Evolutionary conservation across 2,888 invertebrate genomes (phyloP).

Genomic region (Aquatica leii): DNA sequence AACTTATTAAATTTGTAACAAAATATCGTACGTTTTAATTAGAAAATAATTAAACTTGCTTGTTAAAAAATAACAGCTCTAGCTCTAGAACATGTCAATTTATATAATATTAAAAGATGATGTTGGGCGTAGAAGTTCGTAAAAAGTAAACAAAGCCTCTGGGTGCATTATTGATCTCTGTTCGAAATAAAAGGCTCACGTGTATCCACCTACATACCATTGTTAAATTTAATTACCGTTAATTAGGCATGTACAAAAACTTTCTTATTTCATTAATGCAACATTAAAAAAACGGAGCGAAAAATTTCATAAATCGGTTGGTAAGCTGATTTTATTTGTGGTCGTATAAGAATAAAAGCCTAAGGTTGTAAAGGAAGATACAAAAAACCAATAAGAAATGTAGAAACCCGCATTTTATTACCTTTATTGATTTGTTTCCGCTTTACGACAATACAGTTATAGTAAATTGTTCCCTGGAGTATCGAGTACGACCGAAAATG

Average conservation of each 20-base stretch:
- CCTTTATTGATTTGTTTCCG: slow-evolving; percentile 37
- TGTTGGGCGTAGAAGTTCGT: background rate
- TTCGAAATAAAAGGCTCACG: slow-evolving; percentile 13
- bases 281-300: background rate
- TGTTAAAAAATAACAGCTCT: no score
- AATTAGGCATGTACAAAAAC: background rate
- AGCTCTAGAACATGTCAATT: background rate
- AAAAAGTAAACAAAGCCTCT: slow-evolving; percentile 2
- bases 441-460: slow-evolving; percentile 35
- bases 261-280: background rate
- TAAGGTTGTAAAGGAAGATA: slow-evolving; percentile 12
- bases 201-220: slow-evolving; percentile 12
- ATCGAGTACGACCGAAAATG: slow-evolving; percentile 29
- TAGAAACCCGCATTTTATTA: slow-evolving; percentile 34
- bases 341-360: slow-evolving; percentile 10
- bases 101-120: background rate
- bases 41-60: no score
- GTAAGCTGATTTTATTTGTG: slow-evolving; percentile 10
- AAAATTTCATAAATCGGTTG: background rate
- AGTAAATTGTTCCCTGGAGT: slow-evolving; percentile 32
- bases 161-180: slow-evolving; percentile 7
- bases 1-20: no score
- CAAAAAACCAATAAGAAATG: slow-evolving; percentile 32
- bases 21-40: no score
- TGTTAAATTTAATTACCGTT: slow-evolving; percentile 17